Percentiles rank a stretch among this genome's conserved stretches.
Conservation (phyloP, 2,888 invertebrate species). For the Protophormia terraenovae region DNA sequence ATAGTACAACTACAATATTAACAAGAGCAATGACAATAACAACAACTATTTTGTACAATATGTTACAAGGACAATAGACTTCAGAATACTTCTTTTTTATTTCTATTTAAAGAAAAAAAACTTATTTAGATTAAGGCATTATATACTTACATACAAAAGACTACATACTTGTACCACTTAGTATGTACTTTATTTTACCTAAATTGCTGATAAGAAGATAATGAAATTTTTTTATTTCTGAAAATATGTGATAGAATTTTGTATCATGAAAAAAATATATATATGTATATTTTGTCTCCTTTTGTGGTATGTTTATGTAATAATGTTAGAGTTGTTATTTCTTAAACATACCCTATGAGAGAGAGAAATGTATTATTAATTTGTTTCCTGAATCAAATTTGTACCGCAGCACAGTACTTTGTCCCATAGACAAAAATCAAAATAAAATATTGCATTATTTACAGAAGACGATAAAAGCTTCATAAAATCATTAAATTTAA, state of each 20-base stretch:
- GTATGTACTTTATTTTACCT: not conserved
- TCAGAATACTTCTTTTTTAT: not conserved
- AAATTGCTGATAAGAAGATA: not conserved
- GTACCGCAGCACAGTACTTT: too few relatives aligned
- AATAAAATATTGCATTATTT: too few relatives aligned
- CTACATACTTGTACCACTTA: not conserved
- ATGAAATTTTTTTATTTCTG: not conserved
- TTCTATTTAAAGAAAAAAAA: not conserved
- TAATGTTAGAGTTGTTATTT: too few relatives aligned
- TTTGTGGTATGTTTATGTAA: too few relatives aligned
- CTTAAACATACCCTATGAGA: too few relatives aligned
- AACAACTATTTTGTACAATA: not conserved
- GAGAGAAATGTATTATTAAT: too few relatives aligned
- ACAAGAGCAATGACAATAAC: not conserved
- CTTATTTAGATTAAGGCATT: not conserved
- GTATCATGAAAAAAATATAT: not conserved
- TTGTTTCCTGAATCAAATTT: too few relatives aligned
- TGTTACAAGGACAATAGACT: constrained; percentile 43
- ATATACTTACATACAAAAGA: not conserved
- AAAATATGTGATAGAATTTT: not conserved
- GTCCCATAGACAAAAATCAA: too few relatives aligned
- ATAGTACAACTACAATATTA: not conserved
- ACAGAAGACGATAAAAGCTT: too few relatives aligned
- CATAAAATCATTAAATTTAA: too few relatives aligned
- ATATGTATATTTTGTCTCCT: not conserved